Evolutionary conservation across 2,797 vertebrate species (phyloP), one percentile per base, ranked within the genome.

Genomic region (Fratercula arctica): DNA sequence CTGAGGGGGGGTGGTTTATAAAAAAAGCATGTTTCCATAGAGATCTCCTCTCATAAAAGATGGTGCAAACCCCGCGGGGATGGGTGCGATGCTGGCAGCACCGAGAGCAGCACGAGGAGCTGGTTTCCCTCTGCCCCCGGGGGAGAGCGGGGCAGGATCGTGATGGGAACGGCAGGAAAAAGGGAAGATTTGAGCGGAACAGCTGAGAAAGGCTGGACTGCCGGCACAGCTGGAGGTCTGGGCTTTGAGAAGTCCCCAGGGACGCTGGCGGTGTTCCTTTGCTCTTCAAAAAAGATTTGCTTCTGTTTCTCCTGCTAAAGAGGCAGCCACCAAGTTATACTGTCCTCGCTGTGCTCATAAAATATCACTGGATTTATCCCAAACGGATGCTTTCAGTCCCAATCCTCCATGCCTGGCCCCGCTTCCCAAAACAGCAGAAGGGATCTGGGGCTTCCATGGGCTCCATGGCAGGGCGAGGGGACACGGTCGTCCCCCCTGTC

Each of bases 341-440:
- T 2, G 18, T 28, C 60, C 68, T 33, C 43, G 23, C n/a, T 9
- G 1, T 3, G 1, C 13, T 48, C 60, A 16, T 19, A 48, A 57
- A 57, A 16, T 1, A 0, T 33, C 41, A 5, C 1, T 10, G 41
- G 29, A n/a, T 74, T 85, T 48, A n/a, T 56, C 3, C 3, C 8
- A 29, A 28, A 21, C 0, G 20, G 60, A n/a, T 1, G 3, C 20
- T 24, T 45, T 61, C 13, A 37, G 19, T 33, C 53, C 54, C 35
- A 51, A 59, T 25, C 53, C 53, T 70, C 67, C 9, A 23, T 25
- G 57, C 57, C 57, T 9, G 14, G 56, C 31, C 57, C 26, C 2
- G 1, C 43, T 50, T 24, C 29, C 61, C 53, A 8, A 25, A 76
- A 4, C 21, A 24, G 48, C 56, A 26, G 50, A 46, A 31, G 16